These are phyloP conservation scores for Labeo calbasu DNA, from an alignment of 2,797 vertebrate species.

Conservation along the genomic window DNA sequence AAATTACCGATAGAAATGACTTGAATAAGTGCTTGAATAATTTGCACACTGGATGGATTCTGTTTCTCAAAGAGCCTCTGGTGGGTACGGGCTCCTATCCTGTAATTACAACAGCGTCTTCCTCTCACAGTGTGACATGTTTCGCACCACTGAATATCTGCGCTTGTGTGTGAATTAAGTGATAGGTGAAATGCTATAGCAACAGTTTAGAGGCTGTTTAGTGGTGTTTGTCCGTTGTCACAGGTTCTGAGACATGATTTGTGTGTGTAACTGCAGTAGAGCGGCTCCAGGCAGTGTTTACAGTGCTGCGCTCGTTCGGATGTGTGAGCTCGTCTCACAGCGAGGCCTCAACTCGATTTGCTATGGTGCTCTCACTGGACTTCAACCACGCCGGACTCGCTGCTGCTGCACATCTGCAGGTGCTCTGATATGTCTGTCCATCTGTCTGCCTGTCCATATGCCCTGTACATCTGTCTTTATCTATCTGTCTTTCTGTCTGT, in stretches of 20 bases:
- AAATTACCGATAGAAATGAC: background rate
- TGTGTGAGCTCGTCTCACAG: conserved; percentile 80
- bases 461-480: background rate
- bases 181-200: conserved; percentile 2
- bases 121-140: background rate
- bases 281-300: conserved; percentile 89
- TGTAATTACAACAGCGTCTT: conserved; percentile 4
- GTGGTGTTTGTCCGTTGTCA: background rate
- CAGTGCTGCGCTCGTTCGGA: conserved; percentile 87
- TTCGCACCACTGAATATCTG: background rate
- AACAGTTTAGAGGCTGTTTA: background rate
- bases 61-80: background rate
- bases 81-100: background rate
- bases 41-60: too few relatives aligned
- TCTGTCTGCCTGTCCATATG: background rate
- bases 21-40: background rate
- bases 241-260: conserved; percentile 2
- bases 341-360: conserved; percentile 83
- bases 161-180: background rate
- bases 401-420: conserved; percentile 90
- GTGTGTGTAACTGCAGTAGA: conserved; percentile 76
- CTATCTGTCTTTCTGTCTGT: background rate
- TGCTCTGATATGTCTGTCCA: conserved; percentile 47
- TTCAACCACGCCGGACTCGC: conserved; percentile 86
- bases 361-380: conserved; percentile 89